Percentiles rank a stretch among this genome's conserved stretches.
phyloP scores from a whole-genome alignment of 2,797 vertebrate genomes.

The Coranthus polyacanthus region DNA sequence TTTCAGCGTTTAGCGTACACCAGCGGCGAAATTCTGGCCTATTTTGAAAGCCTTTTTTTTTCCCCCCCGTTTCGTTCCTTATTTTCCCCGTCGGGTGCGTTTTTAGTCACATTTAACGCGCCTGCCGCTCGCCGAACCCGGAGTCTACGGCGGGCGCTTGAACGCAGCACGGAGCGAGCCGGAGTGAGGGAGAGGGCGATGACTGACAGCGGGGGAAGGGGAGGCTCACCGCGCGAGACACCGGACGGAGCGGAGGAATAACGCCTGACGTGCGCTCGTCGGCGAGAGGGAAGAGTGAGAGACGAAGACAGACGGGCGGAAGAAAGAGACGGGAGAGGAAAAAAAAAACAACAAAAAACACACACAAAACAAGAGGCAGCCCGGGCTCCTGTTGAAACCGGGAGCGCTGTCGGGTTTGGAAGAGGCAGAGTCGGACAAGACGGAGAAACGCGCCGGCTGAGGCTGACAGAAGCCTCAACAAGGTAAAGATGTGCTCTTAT shows the following conservation, averaged over 20 bases:
- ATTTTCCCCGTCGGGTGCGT: no score
- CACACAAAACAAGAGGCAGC: background rate
- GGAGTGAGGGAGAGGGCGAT: background rate
- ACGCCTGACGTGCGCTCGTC: slow-evolving; percentile 31
- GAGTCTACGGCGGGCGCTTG: slow-evolving; percentile 36
- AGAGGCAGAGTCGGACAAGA: slow-evolving; percentile 16
- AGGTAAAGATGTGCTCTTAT: slow-evolving; percentile 60
- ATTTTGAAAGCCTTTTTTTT: no score
- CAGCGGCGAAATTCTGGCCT: no score
- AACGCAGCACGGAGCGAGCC: slow-evolving; percentile 49
- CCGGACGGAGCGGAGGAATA: slow-evolving; percentile 33
- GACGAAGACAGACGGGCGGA: slow-evolving; percentile 4
- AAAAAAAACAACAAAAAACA: background rate
- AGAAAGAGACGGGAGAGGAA: background rate
- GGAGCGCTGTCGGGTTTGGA: no score
- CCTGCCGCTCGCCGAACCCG: background rate
- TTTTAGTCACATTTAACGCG: no score
- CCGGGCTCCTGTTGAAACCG: background rate
- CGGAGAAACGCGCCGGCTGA: slow-evolving; percentile 15
- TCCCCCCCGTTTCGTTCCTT: no score
- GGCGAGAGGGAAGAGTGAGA: slow-evolving; percentile 19
- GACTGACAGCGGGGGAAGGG: slow-evolving; percentile 50
- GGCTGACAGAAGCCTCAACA: slow-evolving; percentile 32
- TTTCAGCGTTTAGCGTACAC: no score
- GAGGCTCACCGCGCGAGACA: slow-evolving; percentile 23